Evolutionary conservation across 1,140 invertebrate species (phyloP).

Genomic region (Sitobion miscanthi): DNA sequence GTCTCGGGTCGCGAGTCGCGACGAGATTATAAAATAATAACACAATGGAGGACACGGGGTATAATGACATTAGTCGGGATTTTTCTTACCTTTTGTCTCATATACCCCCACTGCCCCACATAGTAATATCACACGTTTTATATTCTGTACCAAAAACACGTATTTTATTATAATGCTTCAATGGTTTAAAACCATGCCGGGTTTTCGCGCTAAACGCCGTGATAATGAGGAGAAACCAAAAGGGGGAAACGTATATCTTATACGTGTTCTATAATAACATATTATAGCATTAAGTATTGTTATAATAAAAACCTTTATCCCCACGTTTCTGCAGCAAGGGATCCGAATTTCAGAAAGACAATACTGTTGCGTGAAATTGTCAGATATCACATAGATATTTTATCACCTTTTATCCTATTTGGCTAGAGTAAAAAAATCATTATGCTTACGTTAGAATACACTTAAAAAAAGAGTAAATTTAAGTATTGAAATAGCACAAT

Average conservation of each 20-base stretch:
- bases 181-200: neutral
- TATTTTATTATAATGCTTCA: neutral
- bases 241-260: neutral
- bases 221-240: neutral
- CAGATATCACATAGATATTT: neutral
- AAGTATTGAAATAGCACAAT: neutral
- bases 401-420: neutral
- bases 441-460: neutral
- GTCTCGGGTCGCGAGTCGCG: neutral
- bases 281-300: neutral
- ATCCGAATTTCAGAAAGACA: neutral
- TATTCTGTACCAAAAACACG: neutral
- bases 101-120: neutral
- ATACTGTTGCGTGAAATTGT: neutral
- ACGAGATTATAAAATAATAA: constrained; percentile 7
- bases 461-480: neutral
- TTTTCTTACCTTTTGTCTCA: neutral
- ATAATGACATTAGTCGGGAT: neutral
- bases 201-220: neutral
- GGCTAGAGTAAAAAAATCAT: neutral
- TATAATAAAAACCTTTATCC: neutral
- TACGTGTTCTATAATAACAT: neutral
- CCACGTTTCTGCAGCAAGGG: neutral
- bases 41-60: neutral
- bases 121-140: neutral